Evolutionary conservation across 1,140 invertebrate species (phyloP), one percentile per base, ranked within the genome.

Genomic region (Oedothorax gibbosus): DNA sequence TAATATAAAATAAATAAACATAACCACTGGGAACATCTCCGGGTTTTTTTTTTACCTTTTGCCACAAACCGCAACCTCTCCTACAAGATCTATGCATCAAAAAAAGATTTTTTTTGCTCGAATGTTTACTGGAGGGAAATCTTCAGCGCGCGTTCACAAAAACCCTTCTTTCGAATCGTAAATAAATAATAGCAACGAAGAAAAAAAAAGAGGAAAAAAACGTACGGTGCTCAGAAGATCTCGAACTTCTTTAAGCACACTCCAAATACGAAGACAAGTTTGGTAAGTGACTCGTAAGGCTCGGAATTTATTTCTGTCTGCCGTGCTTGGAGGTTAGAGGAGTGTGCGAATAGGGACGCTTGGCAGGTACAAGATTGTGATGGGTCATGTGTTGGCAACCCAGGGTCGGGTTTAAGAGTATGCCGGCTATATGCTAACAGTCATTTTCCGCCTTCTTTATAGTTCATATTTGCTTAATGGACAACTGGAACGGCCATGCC

Each of bases 221-320:
- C 49, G 7, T 21, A 71, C 50, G 73, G 18, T 60, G 35, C 60
- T 66, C 62, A 49, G 53, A 50, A 65, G 53, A 69, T 69, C 51
- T 69, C 60, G 53, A 71, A 80, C 78, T 10, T 56, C 78, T 80
- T 71, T 80, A 80, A 80, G 35, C 20, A 80, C 54, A 77, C 78
- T 80, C 50, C n/a, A 71, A 71, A 80, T 80, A n/a, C 78, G 78
- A 69, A 50, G 21, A 80, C 78, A 80, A 80, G 65, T 80, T 80
- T 80, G 21, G 12, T 71, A 80, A 80, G 78, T 80, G 78, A 80
- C 64, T 80, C 60, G 50, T 15, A 80, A 57, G 78, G 21, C 78
- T 80, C 65, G 51, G 60, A 80, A 80, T 80, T 80, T 80, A 80
- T 80, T 80, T 80, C 78, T 69, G 60, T 80, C 78, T 71, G 53